Percentiles rank a stretch among this genome's conserved stretches.
Conservation (phyloP, 1,140 invertebrate genomes). For the Stenopsyche tienmushanensis region DNA sequence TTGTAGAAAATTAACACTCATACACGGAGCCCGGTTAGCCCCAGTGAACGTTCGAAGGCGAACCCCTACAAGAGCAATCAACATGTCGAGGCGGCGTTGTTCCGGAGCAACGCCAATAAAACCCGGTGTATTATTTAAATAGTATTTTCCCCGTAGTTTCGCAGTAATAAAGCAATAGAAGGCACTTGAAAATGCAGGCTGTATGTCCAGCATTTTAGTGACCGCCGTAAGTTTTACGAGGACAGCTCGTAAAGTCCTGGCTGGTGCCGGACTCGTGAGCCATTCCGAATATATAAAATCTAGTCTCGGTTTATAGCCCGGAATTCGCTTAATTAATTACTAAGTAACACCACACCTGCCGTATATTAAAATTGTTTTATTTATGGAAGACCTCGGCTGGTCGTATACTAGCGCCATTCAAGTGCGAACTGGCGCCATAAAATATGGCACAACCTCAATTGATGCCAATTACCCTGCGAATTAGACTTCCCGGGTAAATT, state of each 20-base stretch:
- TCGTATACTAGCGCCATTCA: no score
- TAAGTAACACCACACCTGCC: not conserved
- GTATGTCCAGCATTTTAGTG: conserved; percentile 24
- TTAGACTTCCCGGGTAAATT: no score
- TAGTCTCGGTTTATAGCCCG: not conserved
- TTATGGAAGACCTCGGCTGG: not conserved
- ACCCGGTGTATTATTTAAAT: not conserved
- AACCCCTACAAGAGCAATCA: no score
- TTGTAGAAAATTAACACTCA: no score
- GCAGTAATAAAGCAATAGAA: conserved; percentile 4
- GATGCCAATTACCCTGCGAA: no score
- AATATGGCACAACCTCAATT: no score
- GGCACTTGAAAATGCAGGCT: conserved; percentile 6
- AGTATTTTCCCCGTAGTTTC: not conserved
- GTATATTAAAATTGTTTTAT: not conserved
- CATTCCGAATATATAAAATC: conserved; percentile 1
- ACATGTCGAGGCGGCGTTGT: no score
- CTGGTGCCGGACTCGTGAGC: conserved; percentile 1
- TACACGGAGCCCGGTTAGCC: no score
- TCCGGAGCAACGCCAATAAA: no score
- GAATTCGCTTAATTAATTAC: conserved; percentile 8
- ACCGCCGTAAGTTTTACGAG: conserved; percentile 15
- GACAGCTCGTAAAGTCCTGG: conserved; percentile 23
- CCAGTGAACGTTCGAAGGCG: no score
- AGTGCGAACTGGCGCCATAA: no score